These are phyloP conservation scores for Bombus sibiricus DNA, from an alignment of 1,140 invertebrate species.

Conservation along the genomic window DNA sequence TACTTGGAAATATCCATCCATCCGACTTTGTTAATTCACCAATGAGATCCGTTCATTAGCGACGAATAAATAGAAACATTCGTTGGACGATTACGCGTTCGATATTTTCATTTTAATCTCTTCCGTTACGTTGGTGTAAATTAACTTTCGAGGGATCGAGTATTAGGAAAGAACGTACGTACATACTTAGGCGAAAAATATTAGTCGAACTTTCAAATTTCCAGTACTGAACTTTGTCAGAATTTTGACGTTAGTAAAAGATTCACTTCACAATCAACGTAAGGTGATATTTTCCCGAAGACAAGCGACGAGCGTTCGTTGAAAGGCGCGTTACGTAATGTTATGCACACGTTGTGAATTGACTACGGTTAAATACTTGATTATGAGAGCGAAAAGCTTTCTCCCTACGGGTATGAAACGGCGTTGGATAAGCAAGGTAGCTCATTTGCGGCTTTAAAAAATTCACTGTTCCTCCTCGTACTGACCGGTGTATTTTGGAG, in stretches of 20 bases:
- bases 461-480: constrained; percentile 19
- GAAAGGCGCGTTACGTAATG: neutral
- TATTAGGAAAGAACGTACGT: too few species aligned
- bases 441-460: constrained; percentile 41
- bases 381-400: neutral
- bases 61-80: neutral
- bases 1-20: neutral
- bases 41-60: neutral
- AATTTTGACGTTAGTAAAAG: neutral
- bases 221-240: too few species aligned
- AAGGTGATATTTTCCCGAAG: neutral
- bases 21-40: neutral
- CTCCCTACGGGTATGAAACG: neutral
- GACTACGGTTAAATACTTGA: constrained; percentile 28
- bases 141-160: too few species aligned
- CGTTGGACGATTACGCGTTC: neutral
- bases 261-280: neutral
- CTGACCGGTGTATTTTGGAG: neutral
- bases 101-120: neutral
- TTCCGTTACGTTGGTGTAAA: too few species aligned
- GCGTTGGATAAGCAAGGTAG: constrained; percentile 22
- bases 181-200: too few species aligned
- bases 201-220: neutral
- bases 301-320: neutral
- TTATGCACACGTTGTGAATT: neutral